Conservation (phyloP, 2,797 vertebrate genomes). For the Apodemus agrarius region DNA sequence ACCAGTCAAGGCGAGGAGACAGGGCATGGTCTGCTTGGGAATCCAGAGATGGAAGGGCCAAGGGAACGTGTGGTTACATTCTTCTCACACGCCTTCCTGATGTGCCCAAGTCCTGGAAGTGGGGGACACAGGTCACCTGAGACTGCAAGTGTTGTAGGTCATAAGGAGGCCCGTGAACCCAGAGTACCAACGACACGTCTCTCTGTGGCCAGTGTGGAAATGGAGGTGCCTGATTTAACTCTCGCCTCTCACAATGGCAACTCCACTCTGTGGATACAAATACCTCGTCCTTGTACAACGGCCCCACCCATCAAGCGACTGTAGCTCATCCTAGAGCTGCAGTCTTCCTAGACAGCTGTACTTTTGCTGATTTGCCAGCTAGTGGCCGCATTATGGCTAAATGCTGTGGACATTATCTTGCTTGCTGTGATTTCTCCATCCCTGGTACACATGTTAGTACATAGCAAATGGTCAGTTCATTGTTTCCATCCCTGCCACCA, state of each 20-base stretch:
- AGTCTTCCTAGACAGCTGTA: neutral
- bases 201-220: neutral
- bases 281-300: neutral
- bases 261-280: neutral
- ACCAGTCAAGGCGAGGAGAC: neutral
- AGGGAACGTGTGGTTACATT: rapidly evolving
- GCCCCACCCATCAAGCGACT: rapidly evolving
- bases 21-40: neutral
- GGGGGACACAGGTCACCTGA: neutral
- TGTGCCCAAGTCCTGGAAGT: constrained; percentile 42
- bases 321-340: neutral
- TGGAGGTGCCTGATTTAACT: rapidly evolving
- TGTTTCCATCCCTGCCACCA: rapidly evolving
- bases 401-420: neutral
- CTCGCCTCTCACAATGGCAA: neutral
- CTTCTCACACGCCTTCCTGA: neutral
- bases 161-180: rapidly evolving
- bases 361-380: neutral
- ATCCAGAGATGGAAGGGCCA: neutral
- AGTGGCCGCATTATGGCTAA: too few species aligned
- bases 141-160: constrained; percentile 57
- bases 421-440: neutral
- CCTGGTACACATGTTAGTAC: neutral
- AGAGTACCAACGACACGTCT: neutral
- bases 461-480: neutral